phyloP scores from a whole-genome alignment of 1,140 invertebrate species.

The Archegozetes longisetosus region DNA sequence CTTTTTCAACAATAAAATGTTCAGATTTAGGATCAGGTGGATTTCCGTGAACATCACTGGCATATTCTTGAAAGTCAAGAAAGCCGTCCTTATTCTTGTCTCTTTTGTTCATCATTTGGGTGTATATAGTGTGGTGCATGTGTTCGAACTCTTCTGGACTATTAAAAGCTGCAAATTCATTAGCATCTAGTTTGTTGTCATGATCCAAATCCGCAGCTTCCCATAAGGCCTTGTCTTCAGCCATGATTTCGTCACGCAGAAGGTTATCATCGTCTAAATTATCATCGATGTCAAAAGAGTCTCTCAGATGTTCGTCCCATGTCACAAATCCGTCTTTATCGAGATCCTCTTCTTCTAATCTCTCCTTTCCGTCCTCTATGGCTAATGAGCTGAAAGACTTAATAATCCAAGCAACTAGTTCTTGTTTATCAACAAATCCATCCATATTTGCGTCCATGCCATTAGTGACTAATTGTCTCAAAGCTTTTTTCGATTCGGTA shows the following conservation, averaged over 20 bases:
- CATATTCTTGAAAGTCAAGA: constrained; percentile 17
- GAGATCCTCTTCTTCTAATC: constrained; percentile 66
- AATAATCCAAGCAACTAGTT: constrained; percentile 81
- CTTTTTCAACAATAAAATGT: constrained; percentile 50
- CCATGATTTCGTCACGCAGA: constrained; percentile 27
- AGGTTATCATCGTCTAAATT: constrained; percentile 21
- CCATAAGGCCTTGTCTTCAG: constrained; percentile 72
- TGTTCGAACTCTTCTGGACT: constrained; percentile 82
- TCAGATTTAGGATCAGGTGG: constrained; percentile 15
- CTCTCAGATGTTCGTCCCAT: constrained; percentile 46
- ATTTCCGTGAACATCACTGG: constrained; percentile 19
- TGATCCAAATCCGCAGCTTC: constrained; percentile 64
- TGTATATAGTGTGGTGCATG: constrained; percentile 49
- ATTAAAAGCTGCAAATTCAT: constrained; percentile 75
- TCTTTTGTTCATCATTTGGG: constrained; percentile 19
- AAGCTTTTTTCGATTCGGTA: constrained; percentile 65
- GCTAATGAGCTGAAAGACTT: constrained; percentile 80
- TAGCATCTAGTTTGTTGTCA: constrained; percentile 53
- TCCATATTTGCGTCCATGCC: constrained; percentile 66
- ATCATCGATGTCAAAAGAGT: constrained; percentile 56
- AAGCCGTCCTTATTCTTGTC: constrained; percentile 18
- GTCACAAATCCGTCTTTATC: constrained; percentile 22
- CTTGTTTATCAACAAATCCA: constrained; percentile 57
- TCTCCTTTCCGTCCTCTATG: constrained; percentile 68
- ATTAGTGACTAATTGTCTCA: constrained; percentile 55